Evolutionary conservation across 2,113 vertebrate species (phyloP).

Genomic region (Dicentrarchus labrax): DNA sequence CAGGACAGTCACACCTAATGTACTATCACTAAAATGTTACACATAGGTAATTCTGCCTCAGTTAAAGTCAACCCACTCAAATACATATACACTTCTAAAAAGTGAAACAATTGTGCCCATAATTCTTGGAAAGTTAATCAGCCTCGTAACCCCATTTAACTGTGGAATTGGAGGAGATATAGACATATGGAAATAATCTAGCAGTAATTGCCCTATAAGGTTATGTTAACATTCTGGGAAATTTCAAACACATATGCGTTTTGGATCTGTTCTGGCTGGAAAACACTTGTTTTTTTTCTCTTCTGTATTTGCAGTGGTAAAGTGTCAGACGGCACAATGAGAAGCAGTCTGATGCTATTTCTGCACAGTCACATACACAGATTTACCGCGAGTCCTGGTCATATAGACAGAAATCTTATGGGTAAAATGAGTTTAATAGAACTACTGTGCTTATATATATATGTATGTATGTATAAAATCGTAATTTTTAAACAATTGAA

Average conservation of each 20-base stretch:
- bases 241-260: constrained; percentile 65
- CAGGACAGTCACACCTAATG: constrained; percentile 22
- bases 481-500: neutral
- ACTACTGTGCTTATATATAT: no score
- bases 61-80: constrained; percentile 47
- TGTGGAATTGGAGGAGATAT: constrained; percentile 62
- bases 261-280: neutral
- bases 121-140: constrained; percentile 63
- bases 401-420: neutral
- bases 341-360: constrained; percentile 10
- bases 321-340: constrained; percentile 47
- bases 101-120: constrained; percentile 42
- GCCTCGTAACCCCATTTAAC: constrained; percentile 45
- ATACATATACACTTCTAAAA: constrained; percentile 4
- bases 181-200: constrained; percentile 79
- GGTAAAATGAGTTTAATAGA: neutral
- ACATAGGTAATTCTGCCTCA: neutral
- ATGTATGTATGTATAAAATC: no score
- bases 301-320: constrained; percentile 62
- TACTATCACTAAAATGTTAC: constrained; percentile 20
- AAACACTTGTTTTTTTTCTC: neutral
- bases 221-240: constrained; percentile 77
- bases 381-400: neutral
- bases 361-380: neutral
- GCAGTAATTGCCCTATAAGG: constrained; percentile 72